These are phyloP conservation scores for Urechis unicinctus DNA, from an alignment of 2,888 invertebrate genomes.

Conservation along the genomic window DNA sequence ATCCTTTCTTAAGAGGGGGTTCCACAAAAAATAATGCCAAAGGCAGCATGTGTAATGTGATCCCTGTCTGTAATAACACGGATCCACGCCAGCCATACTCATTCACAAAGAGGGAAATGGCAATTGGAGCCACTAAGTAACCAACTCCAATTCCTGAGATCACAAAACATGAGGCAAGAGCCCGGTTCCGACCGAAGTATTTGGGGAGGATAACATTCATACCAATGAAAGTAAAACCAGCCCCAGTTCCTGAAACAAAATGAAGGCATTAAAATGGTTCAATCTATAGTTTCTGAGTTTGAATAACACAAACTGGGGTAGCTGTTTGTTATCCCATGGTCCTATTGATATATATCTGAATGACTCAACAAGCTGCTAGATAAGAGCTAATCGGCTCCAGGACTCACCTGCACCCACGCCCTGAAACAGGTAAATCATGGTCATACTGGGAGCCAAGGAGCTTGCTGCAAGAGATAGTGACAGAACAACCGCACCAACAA, in stretches of 20 bases:
- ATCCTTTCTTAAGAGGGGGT: background rate
- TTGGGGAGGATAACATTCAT: background rate
- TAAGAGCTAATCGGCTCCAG: too few species aligned
- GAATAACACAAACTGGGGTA: background rate
- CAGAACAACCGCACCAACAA: background rate
- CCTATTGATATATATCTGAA: too few species aligned
- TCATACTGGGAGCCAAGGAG: background rate
- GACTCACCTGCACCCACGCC: background rate
- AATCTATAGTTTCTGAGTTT: background rate
- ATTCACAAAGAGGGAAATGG: background rate
- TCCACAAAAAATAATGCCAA: background rate
- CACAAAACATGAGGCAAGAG: background rate
- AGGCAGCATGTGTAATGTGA: background rate
- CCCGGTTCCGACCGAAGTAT: background rate
- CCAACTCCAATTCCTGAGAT: background rate
- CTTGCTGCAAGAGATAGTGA: background rate
- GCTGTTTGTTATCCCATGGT: too few species aligned
- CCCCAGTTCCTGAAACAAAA: background rate
- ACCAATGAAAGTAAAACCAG: background rate
- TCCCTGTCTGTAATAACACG: background rate
- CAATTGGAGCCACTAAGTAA: background rate
- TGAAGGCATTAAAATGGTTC: background rate
- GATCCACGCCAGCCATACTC: background rate
- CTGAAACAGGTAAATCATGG: background rate
- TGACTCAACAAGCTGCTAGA: too few species aligned